Evolutionary conservation across 2,888 invertebrate species (phyloP).

Genomic region (Apomyelois bistriatella): DNA sequence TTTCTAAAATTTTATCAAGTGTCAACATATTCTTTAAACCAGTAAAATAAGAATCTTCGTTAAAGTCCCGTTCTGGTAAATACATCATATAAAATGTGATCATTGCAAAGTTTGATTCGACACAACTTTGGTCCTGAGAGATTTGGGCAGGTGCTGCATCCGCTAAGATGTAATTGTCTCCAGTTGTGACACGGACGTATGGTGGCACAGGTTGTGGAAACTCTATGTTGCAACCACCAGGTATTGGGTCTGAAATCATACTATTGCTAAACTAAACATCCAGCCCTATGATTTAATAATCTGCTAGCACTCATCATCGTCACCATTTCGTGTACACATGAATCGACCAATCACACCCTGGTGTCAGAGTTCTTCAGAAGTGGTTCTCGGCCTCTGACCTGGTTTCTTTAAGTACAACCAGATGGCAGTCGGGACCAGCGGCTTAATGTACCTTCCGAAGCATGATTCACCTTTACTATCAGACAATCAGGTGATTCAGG

Average conservation of each 20-base stretch:
- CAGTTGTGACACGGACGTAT: conserved; percentile 63
- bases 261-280: conserved; percentile 14
- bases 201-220: conserved; percentile 82
- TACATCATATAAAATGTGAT: conserved; percentile 82
- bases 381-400: too few species aligned
- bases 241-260: conserved; percentile 83
- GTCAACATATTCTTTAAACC: conserved; percentile 82
- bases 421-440: too few species aligned
- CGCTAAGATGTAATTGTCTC: conserved; percentile 67
- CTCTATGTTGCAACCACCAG: conserved; percentile 89
- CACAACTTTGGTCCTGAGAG: conserved; percentile 42
- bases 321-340: too few species aligned
- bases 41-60: conserved; percentile 78
- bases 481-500: too few species aligned
- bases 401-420: too few species aligned
- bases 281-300: too few species aligned
- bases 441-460: too few species aligned
- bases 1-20: conserved; percentile 65
- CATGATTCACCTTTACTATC: too few species aligned
- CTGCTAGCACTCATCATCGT: too few species aligned
- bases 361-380: too few species aligned
- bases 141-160: conserved; percentile 75
- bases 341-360: too few species aligned
- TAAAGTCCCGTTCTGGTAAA: conserved; percentile 78
- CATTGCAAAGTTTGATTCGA: conserved; percentile 27